Evolutionary conservation across 2,888 invertebrate genomes (phyloP), one percentile per base, ranked within the genome.

Genomic region (Pollenia griseotomentosa): DNA sequence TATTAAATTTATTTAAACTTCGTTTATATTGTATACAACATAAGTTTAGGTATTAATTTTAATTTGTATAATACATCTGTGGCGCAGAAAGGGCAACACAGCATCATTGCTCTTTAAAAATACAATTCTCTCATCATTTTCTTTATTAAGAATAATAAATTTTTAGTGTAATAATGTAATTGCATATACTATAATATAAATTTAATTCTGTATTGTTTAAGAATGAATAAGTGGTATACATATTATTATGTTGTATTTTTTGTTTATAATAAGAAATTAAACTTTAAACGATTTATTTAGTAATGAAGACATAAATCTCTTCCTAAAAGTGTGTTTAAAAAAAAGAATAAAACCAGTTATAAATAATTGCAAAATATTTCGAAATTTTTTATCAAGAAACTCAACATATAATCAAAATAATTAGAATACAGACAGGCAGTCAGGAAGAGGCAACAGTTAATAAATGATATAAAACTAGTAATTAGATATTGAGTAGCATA

Each of bases 1-100:
- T 79, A 74, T 61, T 68, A 74, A 79, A 68, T 61, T 53, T 70
- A 83, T 61, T 81, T 75, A 40, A 65, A 44, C 59, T 16, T 33
- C 33, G 33, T 57, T 65, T 65, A 71, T 70, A 61, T 59, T 66
- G 44, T 53, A 68, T 79, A 66, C 42, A 75, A 73, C 46, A 53
- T 55, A 63, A 63, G 61, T 61, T 23, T 55, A 19, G 14, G 44
- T 68, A n/a, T 71, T 16, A 14, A 55, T 75, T 48, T 61, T 46
- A 42, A 75, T 61, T 65, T 78, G 11, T 68, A 74, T 68, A 68
- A 68, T 74, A 68, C 65, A 84, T 46, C 42, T 79, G 66, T 16
- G 46, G 23, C 40, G 59, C 42, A 40, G 51, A 55, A n/a, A 46
- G 59, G 74, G 73, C 79, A 74, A 33, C 53, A 74, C 44, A 84